Conservation (phyloP, 2,888 invertebrate species). For the Venusia cambrica region DNA sequence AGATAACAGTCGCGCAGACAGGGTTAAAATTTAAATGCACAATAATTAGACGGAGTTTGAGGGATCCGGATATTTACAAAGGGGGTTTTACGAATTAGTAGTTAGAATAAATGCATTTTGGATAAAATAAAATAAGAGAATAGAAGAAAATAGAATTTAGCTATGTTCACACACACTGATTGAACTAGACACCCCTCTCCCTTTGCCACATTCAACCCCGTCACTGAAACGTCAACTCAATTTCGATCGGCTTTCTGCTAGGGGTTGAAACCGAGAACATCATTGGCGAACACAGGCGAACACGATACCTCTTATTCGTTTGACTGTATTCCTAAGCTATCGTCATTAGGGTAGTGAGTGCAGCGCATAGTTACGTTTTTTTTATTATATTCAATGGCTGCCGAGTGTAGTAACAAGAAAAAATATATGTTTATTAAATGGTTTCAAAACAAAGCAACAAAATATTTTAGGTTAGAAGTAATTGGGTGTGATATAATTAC, state of each 20-base stretch:
- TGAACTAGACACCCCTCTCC: conserved; percentile 47
- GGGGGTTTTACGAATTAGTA: conserved; percentile 18
- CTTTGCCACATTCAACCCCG: conserved; percentile 55
- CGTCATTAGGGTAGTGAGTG: too few species aligned
- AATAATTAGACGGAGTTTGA: conserved; percentile 11
- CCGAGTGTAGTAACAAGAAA: too few species aligned
- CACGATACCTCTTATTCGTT: too few species aligned
- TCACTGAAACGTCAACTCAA: conserved; percentile 66
- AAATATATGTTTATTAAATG: too few species aligned
- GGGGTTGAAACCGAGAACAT: conserved; percentile 20
- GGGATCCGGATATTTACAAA: conserved; percentile 13
- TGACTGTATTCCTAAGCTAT: too few species aligned
- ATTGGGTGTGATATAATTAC: too few species aligned
- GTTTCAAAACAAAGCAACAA: too few species aligned
- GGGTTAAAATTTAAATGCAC: conserved; percentile 20
- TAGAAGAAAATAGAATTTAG: conserved; percentile 50
- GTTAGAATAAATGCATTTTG: conserved; percentile 38
- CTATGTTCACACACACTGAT: conserved; percentile 48
- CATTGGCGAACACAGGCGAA: conserved; percentile 5
- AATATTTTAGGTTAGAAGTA: too few species aligned
- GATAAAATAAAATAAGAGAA: conserved; percentile 42
- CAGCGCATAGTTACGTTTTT: too few species aligned
- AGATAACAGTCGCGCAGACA: conserved; percentile 26
- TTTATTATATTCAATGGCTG: too few species aligned
- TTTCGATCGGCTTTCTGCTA: conserved; percentile 59